A percentile compares a stretch with the other conserved stretches of the same genome.
Evolutionary conservation across 1,140 invertebrate genomes (phyloP).

Genomic region (Trachymyrmex cornetzi): DNA sequence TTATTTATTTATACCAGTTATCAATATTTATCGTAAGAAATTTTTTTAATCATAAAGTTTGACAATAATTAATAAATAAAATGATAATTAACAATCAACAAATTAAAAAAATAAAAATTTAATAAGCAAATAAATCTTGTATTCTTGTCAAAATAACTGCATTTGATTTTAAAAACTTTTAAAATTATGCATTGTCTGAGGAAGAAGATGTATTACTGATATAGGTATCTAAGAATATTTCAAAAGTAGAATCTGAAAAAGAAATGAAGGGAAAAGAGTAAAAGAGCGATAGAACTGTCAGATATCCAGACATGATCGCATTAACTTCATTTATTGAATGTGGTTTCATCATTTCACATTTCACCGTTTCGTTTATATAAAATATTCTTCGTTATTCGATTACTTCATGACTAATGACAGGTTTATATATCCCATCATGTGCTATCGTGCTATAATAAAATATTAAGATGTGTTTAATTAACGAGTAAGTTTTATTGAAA

Average conservation of each 20-base stretch:
- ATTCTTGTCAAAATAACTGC: neutral
- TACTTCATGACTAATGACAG: neutral
- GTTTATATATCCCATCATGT: neutral
- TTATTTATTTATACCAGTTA: neutral
- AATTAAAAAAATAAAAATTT: neutral
- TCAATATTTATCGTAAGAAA: neutral
- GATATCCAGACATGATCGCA: neutral
- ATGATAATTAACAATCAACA: neutral
- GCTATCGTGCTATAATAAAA: neutral
- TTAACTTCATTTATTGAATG: conserved; percentile 12
- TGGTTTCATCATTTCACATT: neutral
- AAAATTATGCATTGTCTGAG: neutral
- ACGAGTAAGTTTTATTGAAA: neutral
- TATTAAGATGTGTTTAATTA: neutral
- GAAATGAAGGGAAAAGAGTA: neutral
- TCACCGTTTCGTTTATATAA: neutral
- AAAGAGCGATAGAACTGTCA: conserved; percentile 1
- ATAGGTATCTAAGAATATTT: neutral
- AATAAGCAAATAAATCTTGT: neutral
- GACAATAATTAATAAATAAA: neutral
- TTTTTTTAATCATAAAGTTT: neutral
- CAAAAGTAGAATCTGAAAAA: neutral
- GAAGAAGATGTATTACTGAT: conserved; percentile 3
- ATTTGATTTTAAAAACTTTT: neutral
- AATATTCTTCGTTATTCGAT: neutral